Base-by-base conservation (phyloP, 2,888 invertebrate species). In the Drosophila rellima region DNA sequence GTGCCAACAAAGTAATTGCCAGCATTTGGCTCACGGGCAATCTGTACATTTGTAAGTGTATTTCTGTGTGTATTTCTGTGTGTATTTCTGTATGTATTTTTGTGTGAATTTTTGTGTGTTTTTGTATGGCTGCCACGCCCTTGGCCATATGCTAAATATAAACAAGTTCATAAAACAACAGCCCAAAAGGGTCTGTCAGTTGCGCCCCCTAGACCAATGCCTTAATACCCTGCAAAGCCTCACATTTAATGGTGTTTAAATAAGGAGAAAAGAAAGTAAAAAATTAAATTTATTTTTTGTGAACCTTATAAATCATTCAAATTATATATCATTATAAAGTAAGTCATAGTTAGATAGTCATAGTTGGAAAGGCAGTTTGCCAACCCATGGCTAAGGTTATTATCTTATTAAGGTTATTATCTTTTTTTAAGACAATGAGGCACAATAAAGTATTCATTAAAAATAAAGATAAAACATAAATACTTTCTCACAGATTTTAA, bases 1-100 rank as follows among this genome's bases (percentile, higher is more conserved):
- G 81, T 82, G 79, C 79, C 82, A 80, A 80, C 81, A 86, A 83
- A 79, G 74, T 81, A 83, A 83, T 83, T 77, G 79, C 86, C 71
- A 31, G 51, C 63, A 47, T 71, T 74, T 70, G 40, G 64, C 77
- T 62, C 26, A 44, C 55, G 57, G 74, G 60, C 65, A 72, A 61
- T 56, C 20, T 48, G 45, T 39, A 31, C 11, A 50, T 42, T 23
- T 42, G 11, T 15, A 18, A 37, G 33, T 68, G 40, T 57, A 15
- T 51, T 18, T 40, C 17, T 15, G 29, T 33, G 13, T 26, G 20
- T 35, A 5, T 17, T 3, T 57, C 15, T 44, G 13, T 51, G 26
- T 59, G 18, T 17, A n/a, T n/a, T n/a, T n/a, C 37, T 47, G 26
- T 59, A 17, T 26, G 48, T 47, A 39, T 35, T 23, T 33, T 1